Evolutionary conservation across 2,888 invertebrate species (phyloP), one percentile per base, ranked within the genome.

Genomic region (Drosophila acutilabella): DNA sequence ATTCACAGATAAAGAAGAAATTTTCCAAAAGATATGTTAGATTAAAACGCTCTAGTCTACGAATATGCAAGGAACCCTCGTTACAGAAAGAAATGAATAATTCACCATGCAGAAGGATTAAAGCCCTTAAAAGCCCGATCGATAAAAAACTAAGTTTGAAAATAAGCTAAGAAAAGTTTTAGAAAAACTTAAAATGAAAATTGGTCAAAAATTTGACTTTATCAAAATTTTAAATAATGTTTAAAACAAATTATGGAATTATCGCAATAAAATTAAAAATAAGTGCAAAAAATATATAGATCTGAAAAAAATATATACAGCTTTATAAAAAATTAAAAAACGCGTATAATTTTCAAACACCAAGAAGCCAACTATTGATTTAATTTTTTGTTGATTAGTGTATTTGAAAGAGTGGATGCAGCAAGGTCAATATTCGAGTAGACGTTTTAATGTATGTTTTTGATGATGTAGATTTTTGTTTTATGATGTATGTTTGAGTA

Each of bases 361-460:
- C 30, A 30, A 30, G 8, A 36, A 36, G 36, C 13, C 36, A 36
- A 36, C 11, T 36, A 11, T 36, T 36, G 11, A 8, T 36, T 36
- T 36, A 4, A 36, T 36, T 36, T 36, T 13, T 36, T 13, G 36
- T 36, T 36, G 36, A 36, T 13, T 13, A 36, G 36, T 36, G 36
- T 36, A 36, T 4, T 36, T 36, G 36, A 36, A 13, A 13, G 13
- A 36, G 36, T 41, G 14, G 26, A 14, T 41, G 41, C 53, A 30
- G 10, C 41, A 40, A 14, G 7, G 5, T 40, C 26, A 47, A 47
- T 30, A 26, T 47, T 23, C 26, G 47, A 47, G n/a, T 47, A 47
- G 3, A 26, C 26, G 47, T 18, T 38, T 40, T 10, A 18, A 16
- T 36, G 16, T 42, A 45, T 45, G 45, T 45, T 30, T 45, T 45